phyloP scores from a whole-genome alignment of 2,113 vertebrate genomes.

The Genyomyrus donnyi region DNA sequence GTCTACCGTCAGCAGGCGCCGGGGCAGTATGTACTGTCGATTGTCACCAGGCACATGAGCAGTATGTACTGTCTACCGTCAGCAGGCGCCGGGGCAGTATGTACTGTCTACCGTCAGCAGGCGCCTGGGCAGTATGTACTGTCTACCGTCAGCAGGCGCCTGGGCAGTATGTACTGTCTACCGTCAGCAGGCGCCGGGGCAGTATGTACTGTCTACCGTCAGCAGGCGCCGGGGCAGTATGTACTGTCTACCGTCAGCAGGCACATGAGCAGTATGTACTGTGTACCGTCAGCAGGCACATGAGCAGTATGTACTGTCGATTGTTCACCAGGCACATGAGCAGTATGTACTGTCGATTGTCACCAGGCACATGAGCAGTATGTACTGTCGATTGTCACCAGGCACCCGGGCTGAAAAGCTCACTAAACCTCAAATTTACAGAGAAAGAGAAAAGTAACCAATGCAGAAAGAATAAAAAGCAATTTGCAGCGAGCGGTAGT shows the following conservation, averaged over 20 bases:
- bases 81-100: neutral
- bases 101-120: neutral
- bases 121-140: neutral
- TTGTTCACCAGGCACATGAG: neutral
- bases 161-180: neutral
- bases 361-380: neutral
- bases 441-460: neutral
- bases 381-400: neutral
- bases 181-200: neutral
- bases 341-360: neutral
- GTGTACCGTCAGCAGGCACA: neutral
- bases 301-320: neutral
- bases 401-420: neutral
- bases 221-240: neutral
- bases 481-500: neutral
- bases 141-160: neutral
- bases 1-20: neutral
- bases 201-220: neutral
- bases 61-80: neutral
- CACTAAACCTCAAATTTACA: neutral
- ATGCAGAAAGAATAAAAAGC: neutral
- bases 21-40: neutral
- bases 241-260: neutral
- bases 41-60: rapidly evolving
- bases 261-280: neutral